Base-by-base conservation (phyloP, 1,140 invertebrate species). In the Alviniconcha marisindica region DNA sequence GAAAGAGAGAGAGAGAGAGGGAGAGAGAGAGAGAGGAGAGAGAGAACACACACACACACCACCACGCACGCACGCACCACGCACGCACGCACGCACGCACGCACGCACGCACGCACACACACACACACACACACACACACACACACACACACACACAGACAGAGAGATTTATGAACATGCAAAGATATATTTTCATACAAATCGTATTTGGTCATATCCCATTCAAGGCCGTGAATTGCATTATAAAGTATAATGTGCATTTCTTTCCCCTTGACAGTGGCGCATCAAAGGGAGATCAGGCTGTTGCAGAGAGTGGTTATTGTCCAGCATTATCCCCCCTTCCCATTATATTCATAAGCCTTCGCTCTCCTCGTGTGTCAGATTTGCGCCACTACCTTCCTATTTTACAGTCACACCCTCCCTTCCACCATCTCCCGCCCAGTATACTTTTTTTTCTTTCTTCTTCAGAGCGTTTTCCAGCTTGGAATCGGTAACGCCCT, bases 131-230 rank as follows among this genome's bases (percentile, higher is more conserved):
- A 69, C 24, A 69, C 63, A 69, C 24, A 31, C 63, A 36, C 10
- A 69, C 63, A 36, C 24, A 69, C 12, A 69, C 63, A 69, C 28
- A 69, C 24, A 69, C 5, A 33, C 44, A 48, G 28, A 69, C 63
- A 69, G 28, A 31, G 28, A 14, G 33, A 69, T 10, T 36, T 69
- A 33, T 36, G 31, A 36, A 69, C 10, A 36, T 28, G 63, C 24
- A 33, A 69, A 69, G 36, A 69, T 31, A 69, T 31, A 69, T 69
- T 69, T 69, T 69, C 63, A 69, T 69, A 36, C 63, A 69, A 69
- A 69, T 69, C 33, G 14, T 14, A 14, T 69, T 33, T 36, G 31
- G 56, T 69, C 28, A 36, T 2, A 7, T 7, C 36, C 33, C 31
- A 69, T 69, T 69, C 63, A 60, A 28, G 28, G 28, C 24, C 33